Conservation (phyloP, 2,113 vertebrate species). For the Barnardius zonarius region DNA sequence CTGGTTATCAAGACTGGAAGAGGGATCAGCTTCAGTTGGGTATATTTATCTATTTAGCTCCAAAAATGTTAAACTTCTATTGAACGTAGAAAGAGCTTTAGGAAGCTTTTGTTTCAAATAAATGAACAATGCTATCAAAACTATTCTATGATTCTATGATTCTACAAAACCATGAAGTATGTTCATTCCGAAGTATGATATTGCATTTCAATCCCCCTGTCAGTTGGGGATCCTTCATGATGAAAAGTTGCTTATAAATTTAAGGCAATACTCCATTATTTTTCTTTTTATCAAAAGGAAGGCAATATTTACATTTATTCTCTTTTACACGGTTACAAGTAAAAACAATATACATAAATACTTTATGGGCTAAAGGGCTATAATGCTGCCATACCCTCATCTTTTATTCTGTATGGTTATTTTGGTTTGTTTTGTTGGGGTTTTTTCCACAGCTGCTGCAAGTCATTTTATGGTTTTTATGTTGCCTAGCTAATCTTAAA, state of each 20-base stretch:
- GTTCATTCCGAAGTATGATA: background rate
- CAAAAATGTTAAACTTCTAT: background rate
- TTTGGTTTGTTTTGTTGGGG: background rate
- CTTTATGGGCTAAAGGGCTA: background rate
- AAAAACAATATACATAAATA: background rate
- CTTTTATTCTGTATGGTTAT: background rate
- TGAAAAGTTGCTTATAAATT: conserved; percentile 12
- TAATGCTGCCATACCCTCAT: background rate
- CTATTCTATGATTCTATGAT: too few species aligned
- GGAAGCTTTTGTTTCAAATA: conserved; percentile 14
- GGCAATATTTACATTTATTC: background rate
- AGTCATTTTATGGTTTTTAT: background rate
- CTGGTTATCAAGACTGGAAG: background rate
- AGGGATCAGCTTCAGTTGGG: background rate
- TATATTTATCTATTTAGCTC: background rate
- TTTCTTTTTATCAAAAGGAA: background rate
- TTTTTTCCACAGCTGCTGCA: background rate
- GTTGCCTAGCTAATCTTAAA: background rate
- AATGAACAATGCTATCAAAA: background rate
- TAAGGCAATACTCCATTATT: background rate
- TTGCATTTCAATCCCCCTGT: background rate
- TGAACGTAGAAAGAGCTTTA: background rate
- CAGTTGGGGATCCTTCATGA: background rate
- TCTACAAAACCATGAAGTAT: background rate
- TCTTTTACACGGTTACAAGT: background rate